These are phyloP conservation scores for Pterostichus madidus DNA, from an alignment of 2,888 invertebrate species.

Conservation along the genomic window DNA sequence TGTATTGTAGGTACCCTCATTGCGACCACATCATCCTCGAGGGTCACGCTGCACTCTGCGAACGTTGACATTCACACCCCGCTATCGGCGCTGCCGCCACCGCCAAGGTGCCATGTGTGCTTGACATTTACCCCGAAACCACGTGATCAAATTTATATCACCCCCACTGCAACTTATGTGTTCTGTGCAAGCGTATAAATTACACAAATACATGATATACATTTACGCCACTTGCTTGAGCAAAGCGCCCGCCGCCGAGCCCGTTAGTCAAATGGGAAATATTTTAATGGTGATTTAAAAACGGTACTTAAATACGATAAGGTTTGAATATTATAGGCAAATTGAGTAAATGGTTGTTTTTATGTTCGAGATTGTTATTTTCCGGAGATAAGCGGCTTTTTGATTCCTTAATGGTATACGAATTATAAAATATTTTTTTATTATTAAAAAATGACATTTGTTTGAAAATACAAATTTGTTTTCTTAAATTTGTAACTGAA, in stretches of 20 bases:
- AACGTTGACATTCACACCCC: slow-evolving; percentile 58
- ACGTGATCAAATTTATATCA: slow-evolving; percentile 56
- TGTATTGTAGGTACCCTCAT: not conserved
- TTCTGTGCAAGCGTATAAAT: slow-evolving; percentile 19
- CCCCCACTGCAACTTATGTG: slow-evolving; percentile 32
- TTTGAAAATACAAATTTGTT: too few species aligned
- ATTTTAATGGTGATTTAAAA: slow-evolving; percentile 37
- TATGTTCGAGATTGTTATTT: slow-evolving; percentile 4
- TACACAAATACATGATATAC: slow-evolving; percentile 24
- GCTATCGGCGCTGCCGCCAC: not conserved
- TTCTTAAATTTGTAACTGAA: too few species aligned
- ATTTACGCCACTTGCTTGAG: not conserved
- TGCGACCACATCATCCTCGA: slow-evolving; percentile 15
- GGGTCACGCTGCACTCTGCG: slow-evolving; percentile 28
- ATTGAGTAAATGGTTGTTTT: slow-evolving; percentile 20
- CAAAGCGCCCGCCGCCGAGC: not conserved
- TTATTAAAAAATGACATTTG: too few species aligned
- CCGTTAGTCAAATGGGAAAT: not conserved
- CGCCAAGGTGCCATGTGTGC: slow-evolving; percentile 58
- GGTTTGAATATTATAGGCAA: not conserved
- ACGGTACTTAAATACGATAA: slow-evolving; percentile 33
- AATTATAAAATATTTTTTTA: too few species aligned
- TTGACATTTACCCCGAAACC: slow-evolving; percentile 59
- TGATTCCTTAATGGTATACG: not conserved
- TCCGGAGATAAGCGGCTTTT: slow-evolving; percentile 12